Base-by-base conservation (phyloP, 92 coral and sea anemone genomes). In the Epizoanthus ramosus region DNA sequence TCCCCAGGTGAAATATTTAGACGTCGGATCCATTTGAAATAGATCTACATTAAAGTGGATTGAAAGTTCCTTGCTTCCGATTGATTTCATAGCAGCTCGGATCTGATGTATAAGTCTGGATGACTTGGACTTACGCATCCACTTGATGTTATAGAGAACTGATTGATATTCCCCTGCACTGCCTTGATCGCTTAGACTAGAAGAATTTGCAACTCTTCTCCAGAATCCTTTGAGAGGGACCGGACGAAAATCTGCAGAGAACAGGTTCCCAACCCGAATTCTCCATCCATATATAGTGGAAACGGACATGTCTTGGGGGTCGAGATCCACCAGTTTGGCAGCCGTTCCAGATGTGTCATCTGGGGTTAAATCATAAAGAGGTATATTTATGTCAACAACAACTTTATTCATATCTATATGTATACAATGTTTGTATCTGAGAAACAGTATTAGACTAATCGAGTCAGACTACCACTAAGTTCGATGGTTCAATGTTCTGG, bases 251-350 rank as follows among this genome's bases (percentile, higher is more conserved):
- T 90, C 94, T 6, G 90, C 97, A 3, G 91, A 82, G 71, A 93
- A 93, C 43, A 80, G 71, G 6, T 91, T 68, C 2, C 88, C 92
- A 21, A 93, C 52, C 16, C 85, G 68, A 28, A 93, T 80, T 69
- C 90, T 85, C 97, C 97, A 93, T 2, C 97, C 97, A 84, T 89
- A 93, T 45, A 93, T 70, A 17, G 87, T 84, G 4, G 94, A 85
- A 21, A 83, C 79, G 5, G 70, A 0, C 80, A 88, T 93, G 1
- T 87, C 92, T 19, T 93, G 83, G 1, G 92, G 73, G 41, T 93
- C 97, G 31, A 90, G 52, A 75, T 93, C 97, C 3, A 91, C 94
- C 83, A 93, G 16, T 66, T 93, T 93, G 9, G 91, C 94, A 16
- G 76, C 71, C 12, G 91, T 71, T 19, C 88, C 75, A 3, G 67